phyloP scores from a whole-genome alignment of 2,113 vertebrate species.

The Marmota flaviventris region DNA sequence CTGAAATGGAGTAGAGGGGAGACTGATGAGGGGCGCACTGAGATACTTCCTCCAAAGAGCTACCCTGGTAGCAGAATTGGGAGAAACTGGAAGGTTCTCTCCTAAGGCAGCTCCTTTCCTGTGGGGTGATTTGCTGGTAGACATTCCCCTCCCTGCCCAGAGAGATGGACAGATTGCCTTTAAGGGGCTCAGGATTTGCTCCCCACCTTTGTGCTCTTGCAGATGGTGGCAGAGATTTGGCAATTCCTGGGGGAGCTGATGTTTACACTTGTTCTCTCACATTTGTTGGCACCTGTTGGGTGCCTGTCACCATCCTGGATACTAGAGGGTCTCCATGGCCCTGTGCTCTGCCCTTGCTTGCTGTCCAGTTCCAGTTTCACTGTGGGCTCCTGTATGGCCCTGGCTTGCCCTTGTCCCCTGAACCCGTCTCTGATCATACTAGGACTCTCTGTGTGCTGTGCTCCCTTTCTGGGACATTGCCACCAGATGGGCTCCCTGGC shows the following conservation, averaged over 20 bases:
- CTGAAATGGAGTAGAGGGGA: not conserved
- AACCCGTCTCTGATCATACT: too few relatives aligned
- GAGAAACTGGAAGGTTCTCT: not conserved
- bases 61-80: not conserved
- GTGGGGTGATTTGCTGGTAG: not conserved
- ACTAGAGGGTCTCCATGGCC: not conserved
- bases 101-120: not conserved
- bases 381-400: not conserved
- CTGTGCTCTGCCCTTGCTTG: not conserved
- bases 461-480: not conserved
- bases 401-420: not conserved
- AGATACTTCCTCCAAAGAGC: not conserved
- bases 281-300: rapidly evolving
- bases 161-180: not conserved
- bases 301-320: not conserved
- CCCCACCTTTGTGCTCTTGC: not conserved
- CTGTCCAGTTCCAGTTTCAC: not conserved
- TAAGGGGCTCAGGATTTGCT: not conserved
- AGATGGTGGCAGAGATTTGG: not conserved
- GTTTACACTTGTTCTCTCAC: not conserved
- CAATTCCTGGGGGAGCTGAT: not conserved
- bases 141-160: not conserved
- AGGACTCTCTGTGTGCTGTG: not conserved
- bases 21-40: not conserved
- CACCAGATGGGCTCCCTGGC: not conserved